Base-by-base conservation (phyloP, 1,140 invertebrate genomes). In the Macrostomum lignano region DNA sequence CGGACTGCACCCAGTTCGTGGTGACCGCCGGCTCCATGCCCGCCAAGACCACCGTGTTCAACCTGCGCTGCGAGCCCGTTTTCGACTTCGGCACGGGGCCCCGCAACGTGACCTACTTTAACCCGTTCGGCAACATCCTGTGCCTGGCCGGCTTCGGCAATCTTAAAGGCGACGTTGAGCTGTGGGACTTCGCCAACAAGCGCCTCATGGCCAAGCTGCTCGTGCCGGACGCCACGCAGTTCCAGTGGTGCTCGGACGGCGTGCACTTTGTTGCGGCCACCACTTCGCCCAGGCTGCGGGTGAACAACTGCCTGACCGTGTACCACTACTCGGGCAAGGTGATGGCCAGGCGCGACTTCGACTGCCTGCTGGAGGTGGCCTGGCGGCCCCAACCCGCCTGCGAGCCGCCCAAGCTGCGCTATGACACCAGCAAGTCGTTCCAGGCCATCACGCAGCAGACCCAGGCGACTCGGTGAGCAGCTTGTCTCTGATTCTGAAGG, bases 21-120 rank as follows among this genome's bases (percentile, higher is more conserved):
- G n/a, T n/a, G n/a, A n/a, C n/a, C 65, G 26, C 74, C 86, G 53
- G 91, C 88, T 60, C 72, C 51, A 86, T 88, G 70, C 86, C 86
- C 3, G 71, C 82, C 0, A 84, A 81, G 56, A 60, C 58, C 0
- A 79, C 78, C 0, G 52, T 93, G 2, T 93, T 74, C 57, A 86
- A 91, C 58, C 52, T 72, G 9, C 84, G 84, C 49, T 82, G 78
- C 52, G 78, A 93, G 42, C 61, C 72, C 4, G 57, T 88, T 2
- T 86, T 79, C 60, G 77, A 93, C 50, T 77, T 91, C 52, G 79
- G 78, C 7, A 70, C 73, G 14, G 74, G 71, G 5, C 69, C 76
- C 7, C 64, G 77, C 38, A 96, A 96, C 56, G 62, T 68, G 25
- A 70, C 79, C 44, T 72, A 73, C 52, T 93, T 72, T 55, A 88